phyloP scores from a whole-genome alignment of 1,140 invertebrate genomes.

The Drosophila baimaii region DNA sequence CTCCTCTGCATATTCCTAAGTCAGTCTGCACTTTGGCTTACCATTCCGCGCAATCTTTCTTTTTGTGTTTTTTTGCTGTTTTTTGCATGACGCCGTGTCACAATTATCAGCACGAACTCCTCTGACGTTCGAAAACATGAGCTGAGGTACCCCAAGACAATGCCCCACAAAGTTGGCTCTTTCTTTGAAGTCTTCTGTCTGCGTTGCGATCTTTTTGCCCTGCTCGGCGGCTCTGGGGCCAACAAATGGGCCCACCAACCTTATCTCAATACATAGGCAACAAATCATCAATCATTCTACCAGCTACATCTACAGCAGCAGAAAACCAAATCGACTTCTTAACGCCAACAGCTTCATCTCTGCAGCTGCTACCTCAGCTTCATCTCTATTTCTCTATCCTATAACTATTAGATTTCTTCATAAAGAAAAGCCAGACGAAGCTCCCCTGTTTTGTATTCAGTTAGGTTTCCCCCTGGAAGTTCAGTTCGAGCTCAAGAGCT shows the following conservation, averaged over 20 bases:
- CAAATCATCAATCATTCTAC: constrained; percentile 75
- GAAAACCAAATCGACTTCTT: constrained; percentile 72
- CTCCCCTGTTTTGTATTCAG: constrained; percentile 14
- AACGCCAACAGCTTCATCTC: constrained; percentile 70
- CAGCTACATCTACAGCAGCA: constrained; percentile 42
- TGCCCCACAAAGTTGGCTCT: constrained; percentile 51
- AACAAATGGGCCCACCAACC: constrained; percentile 36
- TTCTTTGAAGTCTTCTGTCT: constrained; percentile 31
- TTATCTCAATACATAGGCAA: constrained; percentile 65
- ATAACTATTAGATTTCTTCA: constrained; percentile 58
- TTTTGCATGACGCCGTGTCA: constrained; percentile 60
- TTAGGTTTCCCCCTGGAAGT: constrained; percentile 7
- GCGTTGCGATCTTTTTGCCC: constrained; percentile 34
- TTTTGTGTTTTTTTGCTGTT: constrained; percentile 8
- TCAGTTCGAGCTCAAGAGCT: constrained; percentile 27
- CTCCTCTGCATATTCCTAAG: constrained; percentile 34
- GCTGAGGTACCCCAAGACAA: constrained; percentile 58
- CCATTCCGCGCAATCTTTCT: constrained; percentile 14
- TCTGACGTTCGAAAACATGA: constrained; percentile 66
- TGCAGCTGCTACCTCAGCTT: constrained; percentile 19
- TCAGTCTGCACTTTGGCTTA: constrained; percentile 23
- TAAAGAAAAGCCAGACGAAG: constrained; percentile 31
- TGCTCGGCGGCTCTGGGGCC: constrained; percentile 19
- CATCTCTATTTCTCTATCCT: background rate
- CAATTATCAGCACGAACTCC: constrained; percentile 74